Evolutionary conservation across 35 echinoderm and acorn worm species (phyloP).

Genomic region (Holothuria glaberrima): DNA sequence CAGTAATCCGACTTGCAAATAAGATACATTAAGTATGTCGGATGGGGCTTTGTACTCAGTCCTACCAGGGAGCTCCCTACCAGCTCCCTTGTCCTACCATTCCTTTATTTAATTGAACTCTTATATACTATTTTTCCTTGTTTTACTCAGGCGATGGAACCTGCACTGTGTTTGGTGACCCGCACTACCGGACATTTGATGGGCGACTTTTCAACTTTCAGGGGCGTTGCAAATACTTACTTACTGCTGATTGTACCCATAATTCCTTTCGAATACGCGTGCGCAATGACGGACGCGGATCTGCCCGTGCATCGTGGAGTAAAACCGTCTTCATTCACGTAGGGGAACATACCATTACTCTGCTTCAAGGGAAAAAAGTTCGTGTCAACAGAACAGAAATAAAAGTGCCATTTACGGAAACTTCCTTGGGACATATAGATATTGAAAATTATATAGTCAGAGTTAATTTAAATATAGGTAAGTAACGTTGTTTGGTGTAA

Average conservation of each 20-base stretch:
- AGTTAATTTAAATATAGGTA: conserved; percentile 62
- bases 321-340: conserved; percentile 87
- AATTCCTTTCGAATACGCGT: conserved; percentile 85
- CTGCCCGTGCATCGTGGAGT: conserved; percentile 83
- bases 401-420: conserved; percentile 61
- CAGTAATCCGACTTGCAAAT: no score
- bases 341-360: conserved; percentile 64
- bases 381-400: conserved; percentile 71
- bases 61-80: no score
- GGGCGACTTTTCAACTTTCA: conserved; percentile 85
- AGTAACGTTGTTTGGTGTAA: not conserved
- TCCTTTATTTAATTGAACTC: not conserved
- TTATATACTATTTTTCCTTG: not conserved
- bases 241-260: conserved; percentile 72
- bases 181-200: conserved; percentile 96
- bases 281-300: conserved; percentile 82
- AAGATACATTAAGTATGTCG: no score
- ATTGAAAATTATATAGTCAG: conserved; percentile 37
- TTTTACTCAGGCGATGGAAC: conserved; percentile 81
- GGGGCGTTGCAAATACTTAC: conserved; percentile 89
- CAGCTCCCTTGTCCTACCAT: not conserved
- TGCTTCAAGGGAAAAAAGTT: conserved; percentile 78
- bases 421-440: conserved; percentile 28
- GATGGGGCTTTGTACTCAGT: no score
- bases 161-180: conserved; percentile 96